Evolutionary conservation across 2,797 vertebrate species (phyloP).

Genomic region (Anguilla pacifica): DNA sequence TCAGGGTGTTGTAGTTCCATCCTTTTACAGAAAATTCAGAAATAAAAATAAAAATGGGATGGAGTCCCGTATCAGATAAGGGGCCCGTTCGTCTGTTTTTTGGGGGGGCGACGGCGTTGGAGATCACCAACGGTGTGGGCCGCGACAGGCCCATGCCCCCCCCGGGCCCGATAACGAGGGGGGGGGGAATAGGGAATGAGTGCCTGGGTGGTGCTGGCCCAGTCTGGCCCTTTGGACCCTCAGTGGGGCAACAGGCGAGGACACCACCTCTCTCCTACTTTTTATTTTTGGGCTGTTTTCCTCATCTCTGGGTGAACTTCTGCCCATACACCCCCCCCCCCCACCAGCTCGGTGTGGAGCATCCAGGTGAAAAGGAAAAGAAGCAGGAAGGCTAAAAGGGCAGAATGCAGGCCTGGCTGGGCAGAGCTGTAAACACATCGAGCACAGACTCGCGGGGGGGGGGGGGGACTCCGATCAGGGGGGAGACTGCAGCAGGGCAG

Average conservation of each 20-base stretch:
- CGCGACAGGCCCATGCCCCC: background rate
- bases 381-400: background rate
- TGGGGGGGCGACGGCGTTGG: background rate
- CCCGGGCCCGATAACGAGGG: background rate
- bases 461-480: conserved; percentile 4
- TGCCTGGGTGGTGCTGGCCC: background rate
- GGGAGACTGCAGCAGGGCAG: background rate
- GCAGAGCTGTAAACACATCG: conserved; percentile 19
- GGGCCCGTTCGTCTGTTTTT: background rate
- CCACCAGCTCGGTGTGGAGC: conserved; percentile 7
- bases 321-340: background rate
- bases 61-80: background rate
- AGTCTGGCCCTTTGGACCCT: conserved; percentile 25
- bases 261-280: conserved; percentile 37
- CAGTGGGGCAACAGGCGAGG: conserved; percentile 44
- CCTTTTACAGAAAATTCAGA: background rate
- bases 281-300: conserved; percentile 35
- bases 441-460: conserved; percentile 22
- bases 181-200: background rate
- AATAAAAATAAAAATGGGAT: background rate
- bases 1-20: background rate
- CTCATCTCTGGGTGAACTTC: conserved; percentile 45
- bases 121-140: background rate
- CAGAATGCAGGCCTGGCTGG: background rate
- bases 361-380: conserved; percentile 34